Evolutionary conservation across 2,888 invertebrate genomes (phyloP), one percentile per base, ranked within the genome.

Genomic region (Polia nebulosa): DNA sequence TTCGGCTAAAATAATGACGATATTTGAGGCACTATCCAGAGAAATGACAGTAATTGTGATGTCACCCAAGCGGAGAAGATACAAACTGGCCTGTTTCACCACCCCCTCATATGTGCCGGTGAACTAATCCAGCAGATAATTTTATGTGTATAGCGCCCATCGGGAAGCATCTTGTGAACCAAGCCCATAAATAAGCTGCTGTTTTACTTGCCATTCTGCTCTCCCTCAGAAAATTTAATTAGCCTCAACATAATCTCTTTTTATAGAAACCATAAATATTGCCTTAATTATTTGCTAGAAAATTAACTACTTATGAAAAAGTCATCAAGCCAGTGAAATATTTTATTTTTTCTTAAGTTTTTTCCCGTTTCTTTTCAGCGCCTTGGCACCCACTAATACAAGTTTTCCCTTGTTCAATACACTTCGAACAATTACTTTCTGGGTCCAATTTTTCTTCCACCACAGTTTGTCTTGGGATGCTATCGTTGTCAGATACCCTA

Each of bases 371-470:
- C 55, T 44, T 47, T 9, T 83, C 82, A 2, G 83, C 82, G 44
- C 68, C 84, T 0, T 91, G 92, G 78, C 93, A 93, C 2, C 70
- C 78, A 44, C 79, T 75, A 0, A 91, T 66, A 81, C 93, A 93
- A 6, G 78, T 80, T 58, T 85, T 85, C 0, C 89, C 90, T 56
- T 88, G 77, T 59, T 87, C 81, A 0, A 81, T 55, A 79, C 93
- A 93, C 73, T 81, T 89, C 0, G 88, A 80, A 81, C 92, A 93
- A 34, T 69, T 49, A 27, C 0, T n/a, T 13, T 0, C 4, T 15
- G 59, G 51, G 13, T 70, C 66, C 13, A 64, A 4, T 0, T 17
- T 41, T 7, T 65, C 60, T 9, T 51, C 60, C 1, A 44, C 53
- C 1, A 15, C 45, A 13, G 6, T 13, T 22, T 13, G 13, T 25